Evolutionary conservation across 2,797 vertebrate species (phyloP).

Genomic region (Phoebastria nigripes): DNA sequence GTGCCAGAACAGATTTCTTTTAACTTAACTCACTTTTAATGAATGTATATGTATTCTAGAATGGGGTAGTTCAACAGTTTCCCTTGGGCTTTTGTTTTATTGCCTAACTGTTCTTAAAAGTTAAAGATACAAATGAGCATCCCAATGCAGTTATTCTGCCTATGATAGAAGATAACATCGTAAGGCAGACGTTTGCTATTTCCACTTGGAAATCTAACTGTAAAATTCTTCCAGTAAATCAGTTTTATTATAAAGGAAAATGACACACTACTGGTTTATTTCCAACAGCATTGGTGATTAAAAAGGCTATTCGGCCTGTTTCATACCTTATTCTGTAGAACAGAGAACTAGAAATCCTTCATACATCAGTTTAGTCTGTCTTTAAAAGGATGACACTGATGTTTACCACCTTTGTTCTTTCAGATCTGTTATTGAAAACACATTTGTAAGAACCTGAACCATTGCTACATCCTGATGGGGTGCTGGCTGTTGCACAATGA

Average conservation of each 20-base stretch:
- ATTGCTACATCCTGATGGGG: neutral
- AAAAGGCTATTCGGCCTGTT: neutral
- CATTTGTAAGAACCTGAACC: neutral
- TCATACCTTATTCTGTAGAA: neutral
- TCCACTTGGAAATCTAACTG: neutral
- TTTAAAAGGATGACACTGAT: neutral
- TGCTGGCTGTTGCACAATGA: neutral
- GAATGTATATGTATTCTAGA: neutral
- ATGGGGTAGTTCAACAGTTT: neutral
- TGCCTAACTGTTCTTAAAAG: neutral
- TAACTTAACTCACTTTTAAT: neutral
- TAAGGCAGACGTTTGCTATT: neutral
- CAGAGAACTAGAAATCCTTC: neutral
- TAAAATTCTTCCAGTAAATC: slow-evolving; percentile 7
- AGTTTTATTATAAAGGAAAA: neutral
- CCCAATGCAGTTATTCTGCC: neutral
- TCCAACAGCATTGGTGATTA: neutral
- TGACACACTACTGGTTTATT: neutral
- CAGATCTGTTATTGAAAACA: neutral
- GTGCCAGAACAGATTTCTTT: neutral
- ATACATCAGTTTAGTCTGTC: neutral
- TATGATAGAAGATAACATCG: neutral
- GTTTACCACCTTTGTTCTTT: neutral
- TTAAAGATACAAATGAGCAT: neutral
- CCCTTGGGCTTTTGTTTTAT: neutral